These are phyloP conservation scores for Tenthredo mesomela DNA, from an alignment of 2,888 invertebrate genomes.

Conservation along the genomic window DNA sequence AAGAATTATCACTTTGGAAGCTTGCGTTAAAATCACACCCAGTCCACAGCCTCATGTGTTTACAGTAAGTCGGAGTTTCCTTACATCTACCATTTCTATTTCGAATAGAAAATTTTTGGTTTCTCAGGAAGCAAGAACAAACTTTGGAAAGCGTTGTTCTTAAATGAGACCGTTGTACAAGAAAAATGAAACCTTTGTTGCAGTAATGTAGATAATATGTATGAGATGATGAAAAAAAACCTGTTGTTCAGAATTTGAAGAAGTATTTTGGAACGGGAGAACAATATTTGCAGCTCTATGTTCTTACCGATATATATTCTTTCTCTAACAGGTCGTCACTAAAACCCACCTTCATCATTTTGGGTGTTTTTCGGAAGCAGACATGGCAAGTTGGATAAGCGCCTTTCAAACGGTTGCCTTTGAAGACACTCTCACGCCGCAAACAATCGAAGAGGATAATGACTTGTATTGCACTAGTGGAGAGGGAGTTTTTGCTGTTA, in stretches of 20 bases:
- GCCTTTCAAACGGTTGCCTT: constrained; percentile 91
- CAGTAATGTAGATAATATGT: background rate
- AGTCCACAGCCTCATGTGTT: constrained; percentile 79
- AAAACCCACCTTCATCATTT: constrained; percentile 83
- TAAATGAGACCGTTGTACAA: background rate
- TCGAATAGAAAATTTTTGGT: background rate
- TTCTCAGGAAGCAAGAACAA: background rate
- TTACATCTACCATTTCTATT: background rate
- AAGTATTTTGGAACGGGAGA: background rate
- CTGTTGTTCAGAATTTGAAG: background rate
- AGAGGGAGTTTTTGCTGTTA: constrained; percentile 90
- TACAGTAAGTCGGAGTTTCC: constrained; percentile 74
- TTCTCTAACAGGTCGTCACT: constrained; percentile 83
- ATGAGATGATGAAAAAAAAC: background rate
- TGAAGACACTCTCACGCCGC: constrained; percentile 83
- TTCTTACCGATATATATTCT: background rate
- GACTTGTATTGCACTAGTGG: constrained; percentile 93
- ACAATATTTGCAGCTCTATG: background rate
- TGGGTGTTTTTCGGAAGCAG: constrained; percentile 85
- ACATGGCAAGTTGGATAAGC: constrained; percentile 88
- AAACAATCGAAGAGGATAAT: constrained; percentile 90
- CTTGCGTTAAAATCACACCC: constrained; percentile 89
- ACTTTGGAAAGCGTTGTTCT: background rate
- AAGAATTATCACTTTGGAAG: constrained; percentile 91
- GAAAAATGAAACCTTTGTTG: background rate